phyloP scores from a whole-genome alignment of 92 coral and sea anemone genomes.

The Pocillopora meandrina region DNA sequence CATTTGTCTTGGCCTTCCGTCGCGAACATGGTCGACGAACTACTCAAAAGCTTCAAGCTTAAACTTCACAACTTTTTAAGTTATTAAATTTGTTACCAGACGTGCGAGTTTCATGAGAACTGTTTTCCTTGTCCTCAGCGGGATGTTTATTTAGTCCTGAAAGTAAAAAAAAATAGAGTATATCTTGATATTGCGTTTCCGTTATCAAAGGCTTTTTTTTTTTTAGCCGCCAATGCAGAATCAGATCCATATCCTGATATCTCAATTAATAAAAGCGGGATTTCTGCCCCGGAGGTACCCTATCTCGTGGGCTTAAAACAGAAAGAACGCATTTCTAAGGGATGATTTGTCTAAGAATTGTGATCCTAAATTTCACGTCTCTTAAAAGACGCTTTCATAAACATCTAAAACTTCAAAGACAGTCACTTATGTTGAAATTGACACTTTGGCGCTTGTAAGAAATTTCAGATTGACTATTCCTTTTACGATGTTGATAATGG shows the following conservation, averaged over 20 bases:
- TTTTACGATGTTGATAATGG: background rate
- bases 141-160: background rate
- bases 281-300: constrained; percentile 21
- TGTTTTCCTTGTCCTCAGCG: background rate
- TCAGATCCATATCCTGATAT: background rate
- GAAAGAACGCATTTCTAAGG: too few relatives aligned
- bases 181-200: constrained; percentile 3
- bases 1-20: constrained; percentile 14
- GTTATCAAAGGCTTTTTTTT: background rate
- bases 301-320: background rate
- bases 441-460: background rate
- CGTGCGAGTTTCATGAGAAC: background rate
- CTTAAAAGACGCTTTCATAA: background rate
- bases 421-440: background rate
- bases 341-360: background rate
- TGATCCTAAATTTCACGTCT: background rate
- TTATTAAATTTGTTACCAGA: background rate
- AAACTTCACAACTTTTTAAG: background rate
- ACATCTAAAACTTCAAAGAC: background rate
- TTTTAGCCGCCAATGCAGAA: background rate
- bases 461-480: background rate
- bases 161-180: background rate
- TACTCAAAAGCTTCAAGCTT: background rate
- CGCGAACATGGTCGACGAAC: constrained; percentile 5
- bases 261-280: background rate